phyloP scores from a whole-genome alignment of 2,797 vertebrate genomes.

The Anniella stebbinsi region DNA sequence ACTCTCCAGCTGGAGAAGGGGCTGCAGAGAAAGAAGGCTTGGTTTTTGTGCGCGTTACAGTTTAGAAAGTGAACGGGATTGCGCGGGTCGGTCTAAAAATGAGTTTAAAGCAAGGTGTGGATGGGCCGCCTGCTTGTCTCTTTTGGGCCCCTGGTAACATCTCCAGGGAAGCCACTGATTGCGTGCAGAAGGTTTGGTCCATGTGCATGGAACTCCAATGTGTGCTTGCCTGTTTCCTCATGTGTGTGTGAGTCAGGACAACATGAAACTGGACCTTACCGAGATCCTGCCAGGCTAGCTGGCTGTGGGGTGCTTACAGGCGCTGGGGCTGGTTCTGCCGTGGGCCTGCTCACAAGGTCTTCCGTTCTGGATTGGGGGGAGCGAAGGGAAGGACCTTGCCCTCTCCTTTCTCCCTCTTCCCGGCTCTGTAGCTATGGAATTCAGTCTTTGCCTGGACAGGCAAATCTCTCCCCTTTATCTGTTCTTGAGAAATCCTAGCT shows the following conservation, averaged over 20 bases:
- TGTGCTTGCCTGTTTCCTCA: neutral
- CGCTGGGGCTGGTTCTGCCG: neutral
- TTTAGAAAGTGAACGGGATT: neutral
- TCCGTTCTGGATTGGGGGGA: neutral
- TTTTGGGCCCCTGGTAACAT: neutral
- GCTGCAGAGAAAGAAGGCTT: neutral
- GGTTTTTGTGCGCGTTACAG: neutral
- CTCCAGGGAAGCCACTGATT: neutral
- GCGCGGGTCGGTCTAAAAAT: neutral
- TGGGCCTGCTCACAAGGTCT: neutral
- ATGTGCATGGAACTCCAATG: neutral
- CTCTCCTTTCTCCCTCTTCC: neutral
- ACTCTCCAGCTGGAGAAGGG: neutral
- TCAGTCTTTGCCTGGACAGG: neutral
- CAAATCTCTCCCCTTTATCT: neutral
- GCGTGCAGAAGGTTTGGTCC: neutral
- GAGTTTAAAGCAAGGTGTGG: neutral
- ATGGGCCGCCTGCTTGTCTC: neutral
- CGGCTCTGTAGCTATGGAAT: neutral
- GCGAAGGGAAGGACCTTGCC: no score
- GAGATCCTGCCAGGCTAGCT: neutral
- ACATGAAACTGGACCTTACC: neutral
- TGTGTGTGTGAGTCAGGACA: no score
- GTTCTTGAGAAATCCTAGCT: constrained; percentile 29
- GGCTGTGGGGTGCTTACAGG: no score